Evolutionary conservation across 2,797 vertebrate genomes (phyloP).

Genomic region (Phoebastria nigripes): DNA sequence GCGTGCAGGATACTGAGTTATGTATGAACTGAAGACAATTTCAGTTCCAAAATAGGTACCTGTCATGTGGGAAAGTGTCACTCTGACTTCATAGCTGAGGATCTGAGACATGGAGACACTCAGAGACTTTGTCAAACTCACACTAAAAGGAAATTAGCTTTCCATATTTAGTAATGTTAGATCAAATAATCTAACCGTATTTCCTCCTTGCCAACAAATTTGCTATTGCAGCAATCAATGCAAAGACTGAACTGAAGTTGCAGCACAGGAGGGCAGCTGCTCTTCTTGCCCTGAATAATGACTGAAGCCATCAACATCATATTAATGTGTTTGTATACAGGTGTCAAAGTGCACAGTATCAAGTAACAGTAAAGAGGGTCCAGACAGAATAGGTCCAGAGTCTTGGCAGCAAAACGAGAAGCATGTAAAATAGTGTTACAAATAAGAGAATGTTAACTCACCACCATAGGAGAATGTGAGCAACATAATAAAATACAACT

Average conservation of each 20-base stretch:
- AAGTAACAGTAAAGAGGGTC: not conserved
- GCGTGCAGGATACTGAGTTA: not conserved
- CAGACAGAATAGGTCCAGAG: not conserved
- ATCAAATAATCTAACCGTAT: not conserved
- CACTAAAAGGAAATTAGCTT: not conserved
- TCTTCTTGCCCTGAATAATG: not conserved
- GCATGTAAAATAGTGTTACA: not conserved
- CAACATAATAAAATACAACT: accelerated
- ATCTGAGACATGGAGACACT: not conserved
- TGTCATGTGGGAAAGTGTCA: not conserved
- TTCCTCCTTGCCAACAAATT: not conserved
- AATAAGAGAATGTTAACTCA: not conserved
- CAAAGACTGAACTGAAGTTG: not conserved
- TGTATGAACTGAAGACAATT: not conserved
- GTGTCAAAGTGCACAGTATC: not conserved
- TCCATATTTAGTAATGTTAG: not conserved
- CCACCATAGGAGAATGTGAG: not conserved
- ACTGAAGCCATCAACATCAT: not conserved
- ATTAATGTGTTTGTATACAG: not conserved
- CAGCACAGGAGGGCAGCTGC: not conserved
- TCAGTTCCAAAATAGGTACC: not conserved
- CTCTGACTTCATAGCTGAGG: not conserved
- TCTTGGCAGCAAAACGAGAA: not conserved
- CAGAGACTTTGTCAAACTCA: not conserved
- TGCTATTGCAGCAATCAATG: not conserved